A percentile compares a stretch with the other conserved stretches of the same genome.
phyloP scores from a whole-genome alignment of 2,888 invertebrate species.

The Ichneumoninae sp. region DNA sequence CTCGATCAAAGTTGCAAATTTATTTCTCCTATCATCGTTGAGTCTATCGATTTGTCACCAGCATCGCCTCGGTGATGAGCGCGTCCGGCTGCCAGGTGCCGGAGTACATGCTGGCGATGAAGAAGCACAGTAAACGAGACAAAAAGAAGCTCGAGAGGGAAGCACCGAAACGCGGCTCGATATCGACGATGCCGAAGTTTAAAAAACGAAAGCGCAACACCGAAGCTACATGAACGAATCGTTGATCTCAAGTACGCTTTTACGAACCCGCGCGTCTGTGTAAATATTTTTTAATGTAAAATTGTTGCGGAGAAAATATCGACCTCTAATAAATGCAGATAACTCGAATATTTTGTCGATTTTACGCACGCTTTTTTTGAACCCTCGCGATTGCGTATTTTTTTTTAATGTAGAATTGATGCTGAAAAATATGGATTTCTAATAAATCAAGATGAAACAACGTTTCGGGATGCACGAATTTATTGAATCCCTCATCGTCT shows the following conservation, averaged over 20 bases:
- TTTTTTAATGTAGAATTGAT: not conserved
- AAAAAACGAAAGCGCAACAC: constrained; percentile 75
- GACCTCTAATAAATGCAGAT: constrained; percentile 1
- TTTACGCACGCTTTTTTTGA: not conserved
- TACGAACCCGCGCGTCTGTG: not conserved
- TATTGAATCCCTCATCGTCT: not conserved
- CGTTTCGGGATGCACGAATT: constrained; percentile 13
- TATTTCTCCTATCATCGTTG: not conserved
- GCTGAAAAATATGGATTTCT: not conserved
- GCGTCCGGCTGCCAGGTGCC: constrained; percentile 97
- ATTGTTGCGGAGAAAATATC: not conserved
- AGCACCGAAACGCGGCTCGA: constrained; percentile 89
- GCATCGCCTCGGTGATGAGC: constrained; percentile 95
- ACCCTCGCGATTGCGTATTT: not conserved
- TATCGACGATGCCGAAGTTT: constrained; percentile 86
- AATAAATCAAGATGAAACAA: constrained; percentile 3
- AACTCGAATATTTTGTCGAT: not conserved
- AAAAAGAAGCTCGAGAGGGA: constrained; percentile 86
- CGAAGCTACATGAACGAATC: constrained; percentile 11
- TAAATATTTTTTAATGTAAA: not conserved
- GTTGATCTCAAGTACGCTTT: not conserved
- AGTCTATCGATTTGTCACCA: constrained; percentile 80
- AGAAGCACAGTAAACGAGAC: constrained; percentile 88
- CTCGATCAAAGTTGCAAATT: not conserved
- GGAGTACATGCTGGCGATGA: constrained; percentile 93